phyloP scores from a whole-genome alignment of 2,113 vertebrate species.

The Dendrocopos noguchii region DNA sequence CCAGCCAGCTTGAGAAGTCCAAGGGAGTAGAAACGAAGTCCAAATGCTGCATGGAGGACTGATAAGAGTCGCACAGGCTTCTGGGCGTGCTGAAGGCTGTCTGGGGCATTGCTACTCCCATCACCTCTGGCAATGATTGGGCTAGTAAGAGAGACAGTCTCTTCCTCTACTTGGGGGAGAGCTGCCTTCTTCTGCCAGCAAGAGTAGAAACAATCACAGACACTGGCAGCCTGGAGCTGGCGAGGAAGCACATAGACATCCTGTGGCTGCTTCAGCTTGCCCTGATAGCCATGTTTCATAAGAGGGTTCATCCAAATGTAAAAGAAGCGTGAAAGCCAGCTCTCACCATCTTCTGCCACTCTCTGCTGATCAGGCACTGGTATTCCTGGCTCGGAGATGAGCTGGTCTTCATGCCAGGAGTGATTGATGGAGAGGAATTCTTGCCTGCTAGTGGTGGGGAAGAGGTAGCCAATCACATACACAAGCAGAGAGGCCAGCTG shows the following conservation, averaged over 20 bases:
- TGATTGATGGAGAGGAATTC: constrained; percentile 71
- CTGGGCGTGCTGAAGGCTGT: background rate
- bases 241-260: constrained; percentile 84
- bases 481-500: constrained; percentile 77
- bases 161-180: background rate
- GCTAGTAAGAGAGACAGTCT: constrained; percentile 43
- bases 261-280: constrained; percentile 78
- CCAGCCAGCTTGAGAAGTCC: constrained; percentile 85
- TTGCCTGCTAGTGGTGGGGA: constrained; percentile 68
- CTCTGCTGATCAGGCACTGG: constrained; percentile 66
- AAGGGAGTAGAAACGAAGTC: constrained; percentile 82
- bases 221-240: constrained; percentile 76
- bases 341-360: constrained; percentile 89
- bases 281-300: constrained; percentile 79
- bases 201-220: constrained; percentile 78
- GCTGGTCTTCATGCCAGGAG: constrained; percentile 66
- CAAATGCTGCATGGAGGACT: constrained; percentile 86
- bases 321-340: constrained; percentile 88
- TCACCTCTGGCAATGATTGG: background rate
- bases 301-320: constrained; percentile 91
- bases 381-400: constrained; percentile 59
- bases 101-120: background rate
- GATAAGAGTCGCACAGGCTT: constrained; percentile 69
- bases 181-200: constrained; percentile 79
- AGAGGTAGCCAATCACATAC: constrained; percentile 79